Base-by-base conservation (phyloP, 2,888 invertebrate genomes). In the Caenorhabditis becei region DNA sequence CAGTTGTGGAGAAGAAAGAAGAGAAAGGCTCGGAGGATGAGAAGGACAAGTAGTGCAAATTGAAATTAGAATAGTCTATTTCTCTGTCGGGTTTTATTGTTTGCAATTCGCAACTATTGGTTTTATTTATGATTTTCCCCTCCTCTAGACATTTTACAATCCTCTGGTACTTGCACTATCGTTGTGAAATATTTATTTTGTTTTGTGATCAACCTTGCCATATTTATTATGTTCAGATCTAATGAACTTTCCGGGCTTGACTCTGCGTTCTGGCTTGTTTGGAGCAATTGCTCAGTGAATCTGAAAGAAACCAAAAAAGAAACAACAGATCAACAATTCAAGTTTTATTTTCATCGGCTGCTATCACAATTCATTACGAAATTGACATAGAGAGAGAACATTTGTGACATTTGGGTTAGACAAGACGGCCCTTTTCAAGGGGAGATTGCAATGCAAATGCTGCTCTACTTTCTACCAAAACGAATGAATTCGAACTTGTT, bases 401-500 rank as follows among this genome's bases (percentile, higher is more conserved):
- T 49, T 67, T 67, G 61, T 49, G 77, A 69, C 61, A 75, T 24
- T 69, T 16, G 26, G 35, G 32, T 51, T 51, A 54, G 44, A 41
- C 14, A 37, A 18, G n/a, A 49, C 14, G 24, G 32, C 51, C 65
- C 53, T 65, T 49, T 72, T 53, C 32, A n/a, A 62, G 65, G 56
- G n/a, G 66, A 37, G 49, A 20, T 26, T 72, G 41, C 35, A 24
- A 35, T 18, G 8, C 54, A 51, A 62, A 44, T 35, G 56, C 23
- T 51, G 65, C 75, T 75, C 75, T 84, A 88, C 80, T 89, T 86
- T 44, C 90, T 70, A 54, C 90, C 90, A 80, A 90, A 90, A 49
- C 90, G 89, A 63, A 90, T 90, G 88, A 90, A 90, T 70, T 90
- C 90, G 82, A 90, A 90, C 83, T 90, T 90, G 87, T 90, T 90